Evolutionary conservation across 2,797 vertebrate species (phyloP), one percentile per base, ranked within the genome.

Genomic region (Chelon labrosus): DNA sequence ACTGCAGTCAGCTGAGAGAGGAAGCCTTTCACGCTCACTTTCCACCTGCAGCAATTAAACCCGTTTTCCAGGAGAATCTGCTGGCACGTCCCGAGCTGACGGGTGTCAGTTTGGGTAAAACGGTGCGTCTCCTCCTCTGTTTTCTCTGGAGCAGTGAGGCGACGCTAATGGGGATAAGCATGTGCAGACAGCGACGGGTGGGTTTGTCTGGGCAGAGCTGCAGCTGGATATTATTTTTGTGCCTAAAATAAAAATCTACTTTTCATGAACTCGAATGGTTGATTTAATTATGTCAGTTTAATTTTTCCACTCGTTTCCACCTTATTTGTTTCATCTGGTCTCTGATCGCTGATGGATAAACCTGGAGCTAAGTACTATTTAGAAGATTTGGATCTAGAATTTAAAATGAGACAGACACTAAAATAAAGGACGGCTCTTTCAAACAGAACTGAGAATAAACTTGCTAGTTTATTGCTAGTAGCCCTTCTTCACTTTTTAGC

Each of bases 1-100:
- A 13, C 1, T 22, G 37, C 19, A 27, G 27, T 4, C 20, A 52
- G 37, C 38, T 42, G 63, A 10, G 14, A 47, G 14, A 71, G 27
- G 38, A 54, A 44, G 22, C 7, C 35, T 16, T 12, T 69, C 56
- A 27, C 44, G 22, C 42, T 39, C 44, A 61, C 44, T 64, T 54
- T 39, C 27, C 56, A 49, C 42, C 60, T 5, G 57, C 75, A 66
- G 70, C 70, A 82, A 85, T 88, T 86, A 88, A 78, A 72, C 9
- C 3, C 69, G 59, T 76, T 75, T 70, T 76, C 61, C 63, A 14
- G 2, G 56, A 60, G 47, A 70, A 59, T 12, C 38, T 47, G 49
- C n/a, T 8, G n/a, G 50, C 55, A 51, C 60, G 12, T 65, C 65
- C 65, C 3, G 16, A 64, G 61, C 55, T 77, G 85, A 77, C 17